Base-by-base conservation (phyloP, 2,888 invertebrate species). In the Tiliacea citrago region DNA sequence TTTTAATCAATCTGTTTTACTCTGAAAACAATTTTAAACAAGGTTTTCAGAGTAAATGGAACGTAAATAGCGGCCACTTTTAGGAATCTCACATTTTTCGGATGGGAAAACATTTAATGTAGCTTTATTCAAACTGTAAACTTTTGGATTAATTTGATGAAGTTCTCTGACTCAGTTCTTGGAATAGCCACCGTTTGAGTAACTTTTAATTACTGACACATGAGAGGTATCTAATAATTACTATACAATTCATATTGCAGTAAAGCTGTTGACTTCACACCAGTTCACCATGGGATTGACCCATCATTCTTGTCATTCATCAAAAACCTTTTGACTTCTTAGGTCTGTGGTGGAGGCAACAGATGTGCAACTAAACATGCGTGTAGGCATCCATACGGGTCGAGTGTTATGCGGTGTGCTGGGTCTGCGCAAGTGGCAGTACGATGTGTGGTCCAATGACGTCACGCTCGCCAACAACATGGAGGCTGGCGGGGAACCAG, bases 361-460 rank as follows among this genome's bases (percentile, higher is more conserved):
- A 6, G 99, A 99, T 92, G 98, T 99, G n/a, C 98, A 98, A 90
- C 96, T 99, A 81, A 98, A 98, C 95, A 99, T 99, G 98, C 97
- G 99, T 80, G 99, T 99, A 73, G 99, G 99, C 79, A 98, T 99
- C 80, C 99, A 99, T 94, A 98, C 99, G 0, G 99, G 99, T 0
- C 97, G 98, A 2, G 99, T 99, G 70, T 95, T 99, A 65, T 99
- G 99, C 92, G 99, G 99, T 21, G 99, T 99, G 58, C 96, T 99
- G 77, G 99, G 99, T 0, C 97, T 99, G 69, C 97, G 98, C 83
- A 99, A 99, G 95, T 99, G 99, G 99, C 99, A 99, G 94, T 98
- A 98, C 94, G 99, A 99, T 92, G 99, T 99, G 13, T 99, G 99
- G 98, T 98, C 98, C 81, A 98, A 99, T 94, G 99, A 99, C 94